Evolutionary conservation across 2,797 vertebrate genomes (phyloP), one percentile per base, ranked within the genome.

Genomic region (Myotis planiceps): DNA sequence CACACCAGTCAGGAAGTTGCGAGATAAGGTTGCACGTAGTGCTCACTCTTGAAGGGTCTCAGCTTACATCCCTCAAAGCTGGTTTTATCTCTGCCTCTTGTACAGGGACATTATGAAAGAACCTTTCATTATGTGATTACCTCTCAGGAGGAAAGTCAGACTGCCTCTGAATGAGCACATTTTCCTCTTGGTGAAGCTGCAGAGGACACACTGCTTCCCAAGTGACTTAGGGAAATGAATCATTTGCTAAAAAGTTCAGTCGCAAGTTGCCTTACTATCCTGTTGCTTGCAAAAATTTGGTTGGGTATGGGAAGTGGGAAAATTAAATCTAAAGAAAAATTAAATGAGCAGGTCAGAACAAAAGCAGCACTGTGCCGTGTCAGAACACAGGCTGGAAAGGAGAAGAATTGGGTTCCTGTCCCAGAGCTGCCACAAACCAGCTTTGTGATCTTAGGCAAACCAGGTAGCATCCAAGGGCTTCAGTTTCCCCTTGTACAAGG

Each of bases 11-110:
- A 94, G 96, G 85, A 97, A 95, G 83, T 23, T 34, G 32, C 25
- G 68, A 39, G 90, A 95, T 94, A 95, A 96, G 85, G 65, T 29
- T 90, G 88, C 34, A 0, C 0, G 9, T 29, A 29, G 45, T 0
- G 27, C 85, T 90, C 53, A 58, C 49, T 94, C 79, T 39, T 68
- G 34, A 60, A 85, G 69, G 75, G 78, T 95, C 90, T 97, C 69
- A 0, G 68, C 84, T 96, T 97, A 86, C 82, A 95, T 45, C 65
- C 37, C 79, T 96, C 94, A 95, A 83, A 95, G 88, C 42, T 88
- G 29, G 95, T 82, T 74, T 97, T 95, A 95, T 95, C 96, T 97
- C 90, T 81, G 88, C 85, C 85, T 92, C 95, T 94, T 27, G 19
- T 8, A 80, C 42, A 81, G 74, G 75, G 75, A 89, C 47, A 55